Base-by-base conservation (phyloP, 2,113 vertebrate species). In the Brienomyrus brachyistius region DNA sequence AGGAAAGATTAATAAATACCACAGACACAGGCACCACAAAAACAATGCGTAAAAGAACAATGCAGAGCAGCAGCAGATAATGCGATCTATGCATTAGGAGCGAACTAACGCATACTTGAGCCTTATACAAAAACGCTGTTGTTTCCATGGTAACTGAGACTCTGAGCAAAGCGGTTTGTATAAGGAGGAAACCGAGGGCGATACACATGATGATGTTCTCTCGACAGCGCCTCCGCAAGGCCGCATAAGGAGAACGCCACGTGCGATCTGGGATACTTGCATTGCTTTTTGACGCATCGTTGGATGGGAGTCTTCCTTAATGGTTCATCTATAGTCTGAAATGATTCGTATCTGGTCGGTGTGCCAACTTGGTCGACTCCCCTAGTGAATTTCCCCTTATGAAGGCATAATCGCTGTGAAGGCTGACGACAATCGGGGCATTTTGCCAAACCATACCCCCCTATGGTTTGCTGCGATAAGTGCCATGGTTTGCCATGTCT, bases 1-100 rank as follows among this genome's bases (percentile, higher is more conserved):
- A 97, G 96, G 94, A 96, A 96, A 96, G 97, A 97, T 97, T 97
- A 97, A 97, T 96, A 92, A 91, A 95, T 94, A 95, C 95, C 96
- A 93, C 91, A 94, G 56, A 94, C 94, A 91, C 93, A 94, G 94
- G 94, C 83, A 89, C 94, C 93, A 94, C 90, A 92, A 5, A 91
- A 95, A 96, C 95, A 96, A 95, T 94, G 94, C 88, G 10, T 92
- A 90, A 93, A 91, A 93, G 89, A 94, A 92, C 93, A 95, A 94
- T 92, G 92, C 94, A 96, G 95, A 94, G 91, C 92, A 77, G 31
- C 77, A 92, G 92, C 92, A 88, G 90, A 54, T 54, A 91, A 52
- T 94, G 93, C 51, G 89, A 96, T 96, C 94, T 88, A 51, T 92
- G 40, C 89, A 83, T 95, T 94, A 93, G 93, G 92, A 50, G 27